Conservation (phyloP, 1,140 invertebrate species). For the Drosophila auraria region DNA sequence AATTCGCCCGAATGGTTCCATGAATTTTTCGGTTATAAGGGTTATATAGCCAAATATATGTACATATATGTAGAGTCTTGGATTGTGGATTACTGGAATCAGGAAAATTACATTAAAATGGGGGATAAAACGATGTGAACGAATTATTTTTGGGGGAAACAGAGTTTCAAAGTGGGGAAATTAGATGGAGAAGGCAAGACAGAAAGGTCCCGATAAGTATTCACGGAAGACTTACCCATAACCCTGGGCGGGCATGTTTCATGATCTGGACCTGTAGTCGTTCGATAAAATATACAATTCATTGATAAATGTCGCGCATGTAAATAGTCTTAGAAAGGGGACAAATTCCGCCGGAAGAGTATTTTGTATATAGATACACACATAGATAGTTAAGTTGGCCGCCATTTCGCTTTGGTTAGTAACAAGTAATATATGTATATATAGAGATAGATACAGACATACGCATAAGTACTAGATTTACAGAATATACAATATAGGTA, state of each 20-base stretch:
- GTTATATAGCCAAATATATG: conserved; percentile 25
- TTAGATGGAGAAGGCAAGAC: conserved; percentile 8
- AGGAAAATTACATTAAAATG: conserved; percentile 41
- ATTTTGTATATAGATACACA: conserved; percentile 37
- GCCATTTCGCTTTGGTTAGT: conserved; percentile 65
- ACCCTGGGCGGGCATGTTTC: conserved; percentile 85
- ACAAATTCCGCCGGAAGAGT: conserved; percentile 43
- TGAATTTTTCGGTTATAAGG: conserved; percentile 26
- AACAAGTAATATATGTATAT: conserved; percentile 58
- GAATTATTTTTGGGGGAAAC: conserved; percentile 41
- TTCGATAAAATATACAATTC: conserved; percentile 74
- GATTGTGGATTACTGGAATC: conserved; percentile 67
- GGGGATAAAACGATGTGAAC: conserved; percentile 23
- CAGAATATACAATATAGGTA: conserved; percentile 56
- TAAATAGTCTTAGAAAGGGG: conserved; percentile 38
- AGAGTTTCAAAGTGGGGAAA: conserved; percentile 15
- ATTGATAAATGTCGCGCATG: conserved; percentile 63
- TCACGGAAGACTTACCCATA: conserved; percentile 85
- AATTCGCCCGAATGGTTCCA: conserved; percentile 17
- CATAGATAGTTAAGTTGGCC: conserved; percentile 48
- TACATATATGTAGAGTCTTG: conserved; percentile 57
- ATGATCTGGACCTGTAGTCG: conserved; percentile 85
- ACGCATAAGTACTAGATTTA: conserved; percentile 36
- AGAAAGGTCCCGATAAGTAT: conserved; percentile 36
- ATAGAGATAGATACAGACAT: conserved; percentile 49